phyloP scores from a whole-genome alignment of 2,888 invertebrate species.

The Cyclophora punctaria region DNA sequence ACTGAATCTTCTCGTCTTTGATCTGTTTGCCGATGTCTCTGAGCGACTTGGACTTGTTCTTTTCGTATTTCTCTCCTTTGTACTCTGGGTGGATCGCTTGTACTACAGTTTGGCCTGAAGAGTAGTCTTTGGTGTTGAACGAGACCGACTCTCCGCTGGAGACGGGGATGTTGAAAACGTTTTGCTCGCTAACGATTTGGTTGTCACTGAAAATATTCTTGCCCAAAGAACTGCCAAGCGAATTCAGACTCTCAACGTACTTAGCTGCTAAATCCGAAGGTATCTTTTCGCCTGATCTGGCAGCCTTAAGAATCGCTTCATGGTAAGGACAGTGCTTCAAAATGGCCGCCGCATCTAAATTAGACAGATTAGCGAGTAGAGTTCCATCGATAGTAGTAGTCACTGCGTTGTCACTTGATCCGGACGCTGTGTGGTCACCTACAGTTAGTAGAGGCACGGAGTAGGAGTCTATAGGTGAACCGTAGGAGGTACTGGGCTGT shows the following conservation, averaged over 20 bases:
- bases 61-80: slow-evolving; percentile 29
- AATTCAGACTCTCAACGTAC: slow-evolving; percentile 70
- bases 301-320: slow-evolving; percentile 66
- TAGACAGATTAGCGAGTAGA: slow-evolving; percentile 51
- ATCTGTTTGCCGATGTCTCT: slow-evolving; percentile 39
- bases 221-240: slow-evolving; percentile 66
- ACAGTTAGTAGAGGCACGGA: slow-evolving; percentile 66
- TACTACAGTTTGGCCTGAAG: slow-evolving; percentile 35
- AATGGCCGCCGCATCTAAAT: slow-evolving; percentile 61
- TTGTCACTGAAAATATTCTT: slow-evolving; percentile 35
- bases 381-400: slow-evolving; percentile 60
- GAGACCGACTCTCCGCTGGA: slow-evolving; percentile 41
- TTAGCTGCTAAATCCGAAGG: slow-evolving; percentile 67
- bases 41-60: slow-evolving; percentile 47
- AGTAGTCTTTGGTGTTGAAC: slow-evolving; percentile 44
- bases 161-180: slow-evolving; percentile 36
- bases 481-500: slow-evolving; percentile 46
- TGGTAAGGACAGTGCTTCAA: slow-evolving; percentile 70
- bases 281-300: slow-evolving; percentile 52
- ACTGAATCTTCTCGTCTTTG: slow-evolving; percentile 44
- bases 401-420: slow-evolving; percentile 48
- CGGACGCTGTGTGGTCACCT: slow-evolving; percentile 68
- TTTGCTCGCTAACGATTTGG: slow-evolving; percentile 13
- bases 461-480: slow-evolving; percentile 70
- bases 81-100: slow-evolving; percentile 36